Evolutionary conservation across 2,113 vertebrate genomes (phyloP), one percentile per base, ranked within the genome.

Genomic region (Dipodomys merriami): DNA sequence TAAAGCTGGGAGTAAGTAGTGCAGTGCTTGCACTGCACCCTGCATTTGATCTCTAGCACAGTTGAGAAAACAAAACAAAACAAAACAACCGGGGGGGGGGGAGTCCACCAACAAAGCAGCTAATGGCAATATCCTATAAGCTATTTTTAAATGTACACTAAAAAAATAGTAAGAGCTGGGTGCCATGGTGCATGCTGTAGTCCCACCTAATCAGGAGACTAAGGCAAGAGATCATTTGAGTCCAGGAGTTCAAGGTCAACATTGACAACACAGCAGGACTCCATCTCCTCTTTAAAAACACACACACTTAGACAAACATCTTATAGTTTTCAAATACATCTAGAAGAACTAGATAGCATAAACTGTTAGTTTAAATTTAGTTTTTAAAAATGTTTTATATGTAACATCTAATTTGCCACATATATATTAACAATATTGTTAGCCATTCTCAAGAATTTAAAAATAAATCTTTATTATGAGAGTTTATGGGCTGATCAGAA

Each of bases 291-390:
- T 57, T 57, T 16, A 85, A 71, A 78, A 83, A 68, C 19, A 80
- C 8, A 23, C 19, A 64, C 6, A 64, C 57, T 80, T 62, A 23
- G n/a, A 62, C 82, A 71, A 74, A 30, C 7, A 71, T 27, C 35
- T 89, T 35, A 30, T 65, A 30, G 88, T 83, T 86, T 92, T 95
- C 53, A 94, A 90, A 80, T 25, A n/a, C 12, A 86, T 6, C 39
- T 64, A 60, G 19, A 80, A 88, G 25, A 25, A 88, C 81, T 5
- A 39, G 39, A 39, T 39, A 95, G 35, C 35, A 64, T 76, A 72
- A 44, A 73, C 82, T 19, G 57, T 80, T 4, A 89, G 60, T 68
- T 64, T 67, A 53, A 77, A 53, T 27, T 57, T 88, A 12, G n/a
- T 86, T 72, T 88, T 90, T 49, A 11, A 25, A 85, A 53, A 29